Evolutionary conservation across 2,113 vertebrate genomes (phyloP).

Genomic region (Hemichromis elongatus): DNA sequence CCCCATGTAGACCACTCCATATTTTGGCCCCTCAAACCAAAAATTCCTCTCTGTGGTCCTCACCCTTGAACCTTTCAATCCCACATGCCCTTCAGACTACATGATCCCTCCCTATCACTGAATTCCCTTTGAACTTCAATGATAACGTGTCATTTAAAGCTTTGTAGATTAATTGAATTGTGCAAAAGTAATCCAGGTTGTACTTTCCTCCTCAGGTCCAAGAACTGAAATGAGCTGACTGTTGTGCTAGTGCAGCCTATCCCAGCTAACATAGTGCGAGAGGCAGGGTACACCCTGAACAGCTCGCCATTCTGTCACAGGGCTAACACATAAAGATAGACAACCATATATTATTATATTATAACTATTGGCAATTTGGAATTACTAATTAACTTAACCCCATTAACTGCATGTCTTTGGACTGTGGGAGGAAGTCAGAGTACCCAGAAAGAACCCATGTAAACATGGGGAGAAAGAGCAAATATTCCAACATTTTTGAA

Average conservation of each 20-base stretch:
- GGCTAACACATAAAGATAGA: neutral
- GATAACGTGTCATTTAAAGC: neutral
- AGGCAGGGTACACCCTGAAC: neutral
- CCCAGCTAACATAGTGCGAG: no score
- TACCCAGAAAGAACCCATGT: neutral
- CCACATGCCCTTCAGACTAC: neutral
- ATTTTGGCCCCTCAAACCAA: neutral
- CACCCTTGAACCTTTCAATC: neutral
- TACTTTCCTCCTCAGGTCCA: neutral
- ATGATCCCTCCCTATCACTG: neutral
- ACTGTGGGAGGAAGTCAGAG: neutral
- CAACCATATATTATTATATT: neutral
- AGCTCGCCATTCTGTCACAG: neutral
- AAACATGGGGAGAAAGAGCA: neutral
- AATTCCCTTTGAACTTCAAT: neutral
- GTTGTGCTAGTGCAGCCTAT: no score
- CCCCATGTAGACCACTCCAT: neutral
- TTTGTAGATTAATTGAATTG: neutral
- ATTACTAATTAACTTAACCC: neutral
- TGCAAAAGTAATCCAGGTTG: neutral
- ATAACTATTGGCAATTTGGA: neutral
- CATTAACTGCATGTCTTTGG: neutral
- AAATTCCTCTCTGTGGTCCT: neutral
- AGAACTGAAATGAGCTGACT: neutral
- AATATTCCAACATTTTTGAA: no score